Conservation (phyloP, 2,113 vertebrate genomes). For the Ia io region DNA sequence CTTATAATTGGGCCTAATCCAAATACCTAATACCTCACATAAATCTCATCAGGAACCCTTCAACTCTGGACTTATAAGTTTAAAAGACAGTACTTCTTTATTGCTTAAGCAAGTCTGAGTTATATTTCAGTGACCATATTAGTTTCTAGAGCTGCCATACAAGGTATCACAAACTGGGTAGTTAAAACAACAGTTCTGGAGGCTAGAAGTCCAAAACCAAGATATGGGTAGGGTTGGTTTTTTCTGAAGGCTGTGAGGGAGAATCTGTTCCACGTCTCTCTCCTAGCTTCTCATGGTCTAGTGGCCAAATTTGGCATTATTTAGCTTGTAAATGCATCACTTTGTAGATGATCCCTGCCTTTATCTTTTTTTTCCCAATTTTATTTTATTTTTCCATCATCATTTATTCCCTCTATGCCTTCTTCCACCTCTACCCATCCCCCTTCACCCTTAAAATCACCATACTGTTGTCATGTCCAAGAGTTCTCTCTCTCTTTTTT, state of each 20-base stretch:
- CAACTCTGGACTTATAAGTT: not conserved
- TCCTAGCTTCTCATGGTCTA: not conserved
- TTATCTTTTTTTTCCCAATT: not conserved
- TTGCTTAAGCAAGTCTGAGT: not conserved
- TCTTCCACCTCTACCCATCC: no score
- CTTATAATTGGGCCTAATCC: not conserved
- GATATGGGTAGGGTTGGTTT: not conserved
- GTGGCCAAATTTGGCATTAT: not conserved
- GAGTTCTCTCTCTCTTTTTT: no score
- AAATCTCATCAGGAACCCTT: not conserved
- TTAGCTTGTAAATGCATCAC: not conserved
- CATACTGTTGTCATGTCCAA: no score
- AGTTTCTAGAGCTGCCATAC: not conserved
- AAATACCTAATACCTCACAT: not conserved
- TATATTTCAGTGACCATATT: not conserved
- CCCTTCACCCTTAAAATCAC: no score
- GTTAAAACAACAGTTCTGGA: not conserved
- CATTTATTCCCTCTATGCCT: no score
- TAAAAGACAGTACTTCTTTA: not conserved
- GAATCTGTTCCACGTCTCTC: not conserved
- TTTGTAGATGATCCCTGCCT: not conserved
- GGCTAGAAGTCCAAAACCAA: not conserved
- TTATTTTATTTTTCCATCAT: no score
- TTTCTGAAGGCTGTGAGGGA: not conserved
- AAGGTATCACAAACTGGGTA: not conserved